These are phyloP conservation scores for Chrysolina americana DNA, from an alignment of 2,888 invertebrate species.

Conservation along the genomic window DNA sequence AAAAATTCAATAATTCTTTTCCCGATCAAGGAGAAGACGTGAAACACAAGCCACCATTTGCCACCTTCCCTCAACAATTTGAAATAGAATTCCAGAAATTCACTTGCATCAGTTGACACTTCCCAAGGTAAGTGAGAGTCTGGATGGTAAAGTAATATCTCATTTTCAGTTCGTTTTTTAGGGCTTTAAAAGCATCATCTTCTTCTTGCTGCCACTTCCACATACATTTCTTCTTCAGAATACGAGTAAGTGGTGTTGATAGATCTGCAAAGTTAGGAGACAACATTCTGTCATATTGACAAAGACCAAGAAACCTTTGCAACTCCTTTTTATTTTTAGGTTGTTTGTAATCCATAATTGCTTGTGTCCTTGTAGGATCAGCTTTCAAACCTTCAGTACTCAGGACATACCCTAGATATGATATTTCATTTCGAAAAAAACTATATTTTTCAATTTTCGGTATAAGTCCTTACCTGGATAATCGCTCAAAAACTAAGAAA, in stretches of 20 bases:
- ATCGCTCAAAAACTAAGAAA: too few species aligned
- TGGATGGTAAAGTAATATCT: constrained; percentile 21
- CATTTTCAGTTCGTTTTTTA: constrained; percentile 3
- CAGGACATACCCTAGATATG: too few species aligned
- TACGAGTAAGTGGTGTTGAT: not conserved
- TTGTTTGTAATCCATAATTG: not conserved
- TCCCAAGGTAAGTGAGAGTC: constrained; percentile 27
- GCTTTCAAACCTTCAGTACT: too few species aligned
- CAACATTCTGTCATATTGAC: too few species aligned
- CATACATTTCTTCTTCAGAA: not conserved
- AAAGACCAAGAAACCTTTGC: too few species aligned
- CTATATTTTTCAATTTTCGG: too few species aligned
- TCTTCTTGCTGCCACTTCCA: constrained; percentile 1
- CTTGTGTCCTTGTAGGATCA: not conserved
- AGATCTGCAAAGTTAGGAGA: not conserved
- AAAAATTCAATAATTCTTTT: not conserved
- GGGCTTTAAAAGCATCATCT: not conserved
- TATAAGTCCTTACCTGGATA: too few species aligned
- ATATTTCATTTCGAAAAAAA: too few species aligned
- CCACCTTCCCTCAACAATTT: not conserved
- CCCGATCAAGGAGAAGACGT: constrained; percentile 8
- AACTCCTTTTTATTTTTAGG: too few species aligned
- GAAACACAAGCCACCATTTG: constrained; percentile 7
- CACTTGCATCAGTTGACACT: constrained; percentile 29
- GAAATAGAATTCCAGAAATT: constrained; percentile 4